Evolutionary conservation across 2,888 invertebrate species (phyloP).

Genomic region (Leptopilina drosophilae): DNA sequence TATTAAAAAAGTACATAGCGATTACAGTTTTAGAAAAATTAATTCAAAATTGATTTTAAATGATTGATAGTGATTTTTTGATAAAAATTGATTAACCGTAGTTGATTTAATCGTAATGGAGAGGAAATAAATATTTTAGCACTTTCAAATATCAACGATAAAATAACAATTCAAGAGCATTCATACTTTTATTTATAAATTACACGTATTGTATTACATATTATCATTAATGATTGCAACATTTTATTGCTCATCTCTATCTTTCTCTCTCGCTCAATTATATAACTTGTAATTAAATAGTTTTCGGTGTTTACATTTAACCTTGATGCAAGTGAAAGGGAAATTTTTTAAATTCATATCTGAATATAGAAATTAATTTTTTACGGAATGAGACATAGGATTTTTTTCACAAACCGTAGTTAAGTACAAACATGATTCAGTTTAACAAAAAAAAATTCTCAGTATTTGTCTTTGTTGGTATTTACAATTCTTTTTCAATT

Average conservation of each 20-base stretch:
- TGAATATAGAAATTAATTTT: no score
- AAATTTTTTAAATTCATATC: constrained; percentile 1
- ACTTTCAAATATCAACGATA: neutral
- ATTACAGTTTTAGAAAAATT: no score
- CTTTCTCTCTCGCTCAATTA: neutral
- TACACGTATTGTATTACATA: neutral
- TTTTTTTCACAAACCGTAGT: no score
- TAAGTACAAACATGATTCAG: no score
- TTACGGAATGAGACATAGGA: no score
- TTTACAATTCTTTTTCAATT: no score
- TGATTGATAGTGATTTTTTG: no score
- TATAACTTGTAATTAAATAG: neutral
- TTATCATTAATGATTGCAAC: neutral
- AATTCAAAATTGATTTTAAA: no score
- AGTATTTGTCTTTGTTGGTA: no score
- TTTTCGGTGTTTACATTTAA: neutral
- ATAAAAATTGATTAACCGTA: neutral
- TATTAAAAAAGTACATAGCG: no score
- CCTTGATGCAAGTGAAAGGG: neutral
- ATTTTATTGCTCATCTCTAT: neutral
- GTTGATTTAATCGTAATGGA: neutral
- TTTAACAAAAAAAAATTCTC: no score
- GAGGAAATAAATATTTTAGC: neutral
- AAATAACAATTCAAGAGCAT: neutral
- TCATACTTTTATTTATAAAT: neutral